Evolutionary conservation across 2,113 vertebrate species (phyloP), one percentile per base, ranked within the genome.

Genomic region (Uria aalge): DNA sequence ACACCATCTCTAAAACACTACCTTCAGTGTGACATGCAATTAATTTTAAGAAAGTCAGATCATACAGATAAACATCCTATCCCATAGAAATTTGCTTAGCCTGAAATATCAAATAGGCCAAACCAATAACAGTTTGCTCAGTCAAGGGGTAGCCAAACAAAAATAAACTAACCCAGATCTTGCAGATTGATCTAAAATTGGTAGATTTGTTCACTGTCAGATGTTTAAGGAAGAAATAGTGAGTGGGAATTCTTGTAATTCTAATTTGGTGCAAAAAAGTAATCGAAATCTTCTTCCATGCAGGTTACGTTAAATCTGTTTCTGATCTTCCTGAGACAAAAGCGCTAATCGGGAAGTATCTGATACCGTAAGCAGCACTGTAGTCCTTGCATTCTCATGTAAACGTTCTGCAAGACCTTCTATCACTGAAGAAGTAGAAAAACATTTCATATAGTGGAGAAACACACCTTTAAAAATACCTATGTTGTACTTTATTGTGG

Each of bases 361-460:
- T 12, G 40, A 45, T 80, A 34, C 24, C 0, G 0, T 16, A 63
- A 89, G 38, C 53, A 2, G 2, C 11, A 2, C 21, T 27, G 32
- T 72, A 69, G 36, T 24, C 40, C 40, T 86, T 73, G 27, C 1
- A 0, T 72, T 78, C 45, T 86, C 38, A 8, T 71, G 30, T 23
- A 75, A 30, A 34, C 53, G 47, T 91, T 86, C 57, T 88, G 32
- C 52, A 79, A 3, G 52, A 27, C 43, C 18, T 90, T 72, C 52
- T 3, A 6, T 30, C 1, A 1, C 52, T 78, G 21, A 67, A 83
- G n/a, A 15, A 85, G 50, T 8, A 74, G 41, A 56, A 67, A 73
- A 79, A 57, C 27, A 19, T 80, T 85, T 71, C 29, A 16, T 57
- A 4, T 3, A 29, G 45, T 18, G n/a, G 45, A 59, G 11, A 69